phyloP scores from a whole-genome alignment of 2,797 vertebrate species.

The Tadarida brasiliensis region DNA sequence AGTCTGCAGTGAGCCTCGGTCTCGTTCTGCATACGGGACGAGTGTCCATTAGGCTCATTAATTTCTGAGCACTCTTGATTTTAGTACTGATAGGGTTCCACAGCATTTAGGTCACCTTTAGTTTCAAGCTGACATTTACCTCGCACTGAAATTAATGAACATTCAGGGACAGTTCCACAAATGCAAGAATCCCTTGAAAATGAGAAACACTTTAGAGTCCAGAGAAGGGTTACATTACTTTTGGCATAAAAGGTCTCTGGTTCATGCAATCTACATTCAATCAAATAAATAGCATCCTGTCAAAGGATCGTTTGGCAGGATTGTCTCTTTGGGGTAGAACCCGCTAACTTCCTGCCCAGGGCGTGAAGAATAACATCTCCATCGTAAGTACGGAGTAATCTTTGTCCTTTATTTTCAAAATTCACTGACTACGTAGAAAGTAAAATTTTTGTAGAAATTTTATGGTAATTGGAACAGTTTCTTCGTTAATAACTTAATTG shows the following conservation, averaged over 20 bases:
- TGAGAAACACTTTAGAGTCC: conserved; percentile 69
- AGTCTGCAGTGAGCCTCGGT: background rate
- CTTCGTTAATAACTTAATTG: background rate
- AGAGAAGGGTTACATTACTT: conserved; percentile 41
- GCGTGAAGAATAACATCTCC: background rate
- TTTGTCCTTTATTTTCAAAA: background rate
- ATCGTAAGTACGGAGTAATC: background rate
- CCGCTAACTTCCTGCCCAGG: background rate
- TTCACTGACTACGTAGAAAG: background rate
- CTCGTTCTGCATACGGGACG: conserved; percentile 53
- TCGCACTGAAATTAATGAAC: conserved; percentile 85
- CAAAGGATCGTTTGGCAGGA: background rate
- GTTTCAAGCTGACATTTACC: conserved; percentile 84
- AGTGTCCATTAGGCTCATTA: conserved; percentile 79
- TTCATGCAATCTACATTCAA: background rate
- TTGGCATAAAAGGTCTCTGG: conserved; percentile 33
- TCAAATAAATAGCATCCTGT: background rate
- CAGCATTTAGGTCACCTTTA: conserved; percentile 85
- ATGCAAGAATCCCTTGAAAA: conserved; percentile 74
- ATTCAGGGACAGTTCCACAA: conserved; percentile 80
- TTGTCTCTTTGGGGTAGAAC: background rate
- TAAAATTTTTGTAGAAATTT: background rate
- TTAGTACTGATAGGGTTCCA: conserved; percentile 78
- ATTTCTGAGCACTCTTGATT: conserved; percentile 81
- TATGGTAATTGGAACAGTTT: background rate